phyloP scores from a whole-genome alignment of 2,113 vertebrate genomes.

The Bos taurus region ARS-UCD2.0 NC_037337.1:44026001-44026500 shows the following conservation, averaged over 20 bases:
- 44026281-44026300: constrained; percentile 15
- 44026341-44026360: neutral
- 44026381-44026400: neutral
- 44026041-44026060: neutral
- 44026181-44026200: neutral
- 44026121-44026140: constrained; percentile 20
- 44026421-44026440: neutral
- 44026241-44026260: constrained; percentile 22
- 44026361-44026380: constrained; percentile 27
- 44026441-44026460: neutral
- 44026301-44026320: constrained; percentile 14
- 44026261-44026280: constrained; percentile 37
- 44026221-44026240: neutral
- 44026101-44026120: constrained; percentile 11
- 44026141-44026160: constrained; percentile 8
- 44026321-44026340: neutral
- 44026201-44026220: constrained; percentile 3
- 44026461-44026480: neutral
- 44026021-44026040: constrained; percentile 33
- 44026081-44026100: neutral
- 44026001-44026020: constrained; percentile 23
- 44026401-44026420: neutral
- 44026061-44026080: neutral
- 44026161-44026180: neutral
- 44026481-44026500: neutral